Evolutionary conservation across 2,888 invertebrate genomes (phyloP).

Genomic region (Dromius quadrimaculatus): DNA sequence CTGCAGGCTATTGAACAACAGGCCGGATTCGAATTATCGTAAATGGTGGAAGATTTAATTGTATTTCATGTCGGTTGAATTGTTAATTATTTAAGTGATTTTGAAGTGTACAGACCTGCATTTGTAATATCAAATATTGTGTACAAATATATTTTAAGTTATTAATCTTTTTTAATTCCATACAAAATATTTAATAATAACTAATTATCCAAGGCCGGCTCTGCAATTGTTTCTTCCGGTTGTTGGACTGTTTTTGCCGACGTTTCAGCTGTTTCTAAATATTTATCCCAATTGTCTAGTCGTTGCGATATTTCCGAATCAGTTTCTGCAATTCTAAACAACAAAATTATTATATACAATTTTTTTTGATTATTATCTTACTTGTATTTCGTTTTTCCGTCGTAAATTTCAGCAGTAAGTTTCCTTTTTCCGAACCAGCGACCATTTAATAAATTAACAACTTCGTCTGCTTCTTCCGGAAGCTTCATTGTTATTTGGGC

Average conservation of each 20-base stretch:
- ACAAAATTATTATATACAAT: slow-evolving; percentile 31
- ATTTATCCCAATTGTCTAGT: slow-evolving; percentile 89
- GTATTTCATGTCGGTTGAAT: slow-evolving; percentile 17
- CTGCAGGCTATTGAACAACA: slow-evolving; percentile 95
- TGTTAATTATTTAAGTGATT: slow-evolving; percentile 11
- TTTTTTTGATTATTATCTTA: slow-evolving; percentile 60
- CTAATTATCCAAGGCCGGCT: too few species aligned
- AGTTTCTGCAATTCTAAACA: slow-evolving; percentile 84
- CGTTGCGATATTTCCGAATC: slow-evolving; percentile 87
- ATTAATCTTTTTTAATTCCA: slow-evolving; percentile 36
- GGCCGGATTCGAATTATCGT: slow-evolving; percentile 95
- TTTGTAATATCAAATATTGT: slow-evolving; percentile 42
- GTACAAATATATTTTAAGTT: slow-evolving; percentile 48
- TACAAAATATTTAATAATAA: too few species aligned
- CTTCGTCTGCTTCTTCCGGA: slow-evolving; percentile 92
- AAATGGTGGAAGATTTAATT: slow-evolving; percentile 61
- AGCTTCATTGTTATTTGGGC: slow-evolving; percentile 92
- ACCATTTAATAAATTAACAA: slow-evolving; percentile 87
- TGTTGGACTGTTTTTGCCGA: neutral
- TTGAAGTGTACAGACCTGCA: slow-evolving; percentile 41
- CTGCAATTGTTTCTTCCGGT: neutral
- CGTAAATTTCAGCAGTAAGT: slow-evolving; percentile 91
- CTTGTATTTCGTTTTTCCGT: slow-evolving; percentile 94
- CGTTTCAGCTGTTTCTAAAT: slow-evolving; percentile 74
- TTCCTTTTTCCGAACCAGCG: slow-evolving; percentile 90